These are phyloP conservation scores for Phenganax subtilis DNA, from an alignment of 92 coral and sea anemone genomes.

Conservation along the genomic window DNA sequence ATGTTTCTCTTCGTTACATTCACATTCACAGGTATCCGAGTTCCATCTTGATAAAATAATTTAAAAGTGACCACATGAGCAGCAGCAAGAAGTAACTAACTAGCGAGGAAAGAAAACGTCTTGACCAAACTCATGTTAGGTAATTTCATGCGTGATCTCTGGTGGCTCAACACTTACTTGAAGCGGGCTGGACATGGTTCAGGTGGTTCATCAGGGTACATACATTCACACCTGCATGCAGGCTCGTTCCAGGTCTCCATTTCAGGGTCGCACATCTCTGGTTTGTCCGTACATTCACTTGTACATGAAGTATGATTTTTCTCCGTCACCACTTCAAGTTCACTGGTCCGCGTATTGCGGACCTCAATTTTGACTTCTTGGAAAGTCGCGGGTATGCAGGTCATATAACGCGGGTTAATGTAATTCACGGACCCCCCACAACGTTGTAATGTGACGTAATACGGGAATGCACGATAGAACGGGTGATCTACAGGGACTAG, in stretches of 20 bases:
- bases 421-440: conserved; percentile 52
- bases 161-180: conserved; percentile 42
- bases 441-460: conserved; percentile 48
- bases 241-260: conserved; percentile 40
- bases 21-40: conserved; percentile 16
- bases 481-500: conserved; percentile 48
- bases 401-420: conserved; percentile 29
- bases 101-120: no score
- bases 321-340: not conserved
- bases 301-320: conserved; percentile 61
- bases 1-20: conserved; percentile 34
- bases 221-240: conserved; percentile 52
- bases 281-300: conserved; percentile 33
- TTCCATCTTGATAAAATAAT: conserved; percentile 22
- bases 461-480: conserved; percentile 41
- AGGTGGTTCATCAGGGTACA: conserved; percentile 43
- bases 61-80: not conserved
- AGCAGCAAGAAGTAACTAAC: no score
- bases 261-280: conserved; percentile 36
- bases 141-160: not conserved
- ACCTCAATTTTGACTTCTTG: conserved; percentile 45
- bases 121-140: no score
- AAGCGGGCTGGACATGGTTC: conserved; percentile 37
- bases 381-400: conserved; percentile 33
- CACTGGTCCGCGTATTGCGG: not conserved